Conservation (phyloP, 2,888 invertebrate genomes). For the Terebella lapidaria region DNA sequence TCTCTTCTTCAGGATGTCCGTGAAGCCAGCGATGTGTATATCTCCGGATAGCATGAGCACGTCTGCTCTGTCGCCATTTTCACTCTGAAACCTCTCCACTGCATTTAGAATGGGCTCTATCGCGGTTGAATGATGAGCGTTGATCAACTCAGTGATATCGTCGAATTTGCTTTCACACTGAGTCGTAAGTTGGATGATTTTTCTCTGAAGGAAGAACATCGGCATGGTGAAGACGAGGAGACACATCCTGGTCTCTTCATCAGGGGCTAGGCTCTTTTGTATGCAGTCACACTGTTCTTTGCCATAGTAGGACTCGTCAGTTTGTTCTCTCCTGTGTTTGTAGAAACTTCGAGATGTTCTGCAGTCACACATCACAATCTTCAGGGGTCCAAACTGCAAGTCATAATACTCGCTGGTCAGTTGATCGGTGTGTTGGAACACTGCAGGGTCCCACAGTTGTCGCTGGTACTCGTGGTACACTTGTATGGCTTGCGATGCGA, state of each 20-base stretch:
- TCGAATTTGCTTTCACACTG: background rate
- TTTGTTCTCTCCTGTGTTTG: background rate
- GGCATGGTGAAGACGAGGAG: conserved; percentile 2
- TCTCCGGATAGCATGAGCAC: conserved; percentile 1
- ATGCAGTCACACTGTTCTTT: background rate
- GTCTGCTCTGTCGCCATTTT: too few relatives aligned
- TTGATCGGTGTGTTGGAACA: background rate
- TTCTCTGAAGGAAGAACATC: conserved; percentile 3
- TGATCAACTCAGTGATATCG: conserved; percentile 4
- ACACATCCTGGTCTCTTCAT: background rate
- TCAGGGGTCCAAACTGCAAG: background rate
- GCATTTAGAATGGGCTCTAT: background rate
- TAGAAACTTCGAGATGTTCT: background rate
- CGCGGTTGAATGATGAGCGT: background rate
- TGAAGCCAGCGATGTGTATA: conserved; percentile 5
- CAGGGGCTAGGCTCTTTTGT: background rate
- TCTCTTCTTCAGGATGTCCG: conserved; percentile 5
- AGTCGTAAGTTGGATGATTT: background rate
- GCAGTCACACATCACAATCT: conserved; percentile 1
- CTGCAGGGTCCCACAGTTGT: conserved; percentile 5
- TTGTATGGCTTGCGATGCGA: background rate
- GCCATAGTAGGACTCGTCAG: conserved; percentile 3
- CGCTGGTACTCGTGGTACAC: conserved; percentile 8
- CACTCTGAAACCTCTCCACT: background rate
- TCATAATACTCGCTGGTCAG: background rate